phyloP scores from a whole-genome alignment of 2,797 vertebrate genomes.

The Numenius phaeopus region DNA sequence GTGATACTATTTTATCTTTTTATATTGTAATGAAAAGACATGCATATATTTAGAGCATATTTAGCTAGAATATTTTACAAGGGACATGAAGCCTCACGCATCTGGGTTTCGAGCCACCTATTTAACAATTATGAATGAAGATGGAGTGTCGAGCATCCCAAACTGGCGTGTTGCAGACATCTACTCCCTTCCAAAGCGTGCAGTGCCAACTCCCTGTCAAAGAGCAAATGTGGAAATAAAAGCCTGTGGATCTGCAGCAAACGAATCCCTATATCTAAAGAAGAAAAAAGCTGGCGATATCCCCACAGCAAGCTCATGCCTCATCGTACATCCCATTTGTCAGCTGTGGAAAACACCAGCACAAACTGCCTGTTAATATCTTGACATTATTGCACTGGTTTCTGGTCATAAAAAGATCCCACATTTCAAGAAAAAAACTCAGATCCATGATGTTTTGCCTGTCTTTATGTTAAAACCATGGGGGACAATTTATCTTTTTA shows the following conservation, averaged over 20 bases:
- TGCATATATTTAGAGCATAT: not conserved
- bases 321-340: not conserved
- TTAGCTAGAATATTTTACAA: not conserved
- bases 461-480: not conserved
- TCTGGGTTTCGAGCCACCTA: not conserved
- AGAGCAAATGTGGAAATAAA: not conserved
- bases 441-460: not conserved
- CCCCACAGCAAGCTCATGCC: not conserved
- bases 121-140: not conserved
- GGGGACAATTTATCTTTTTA: not conserved
- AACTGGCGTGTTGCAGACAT: not conserved
- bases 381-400: rapidly evolving
- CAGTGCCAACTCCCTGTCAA: not conserved
- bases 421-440: not conserved
- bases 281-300: rapidly evolving
- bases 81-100: not conserved
- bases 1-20: not conserved
- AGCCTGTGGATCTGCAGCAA: not conserved
- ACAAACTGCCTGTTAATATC: not conserved
- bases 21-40: not conserved
- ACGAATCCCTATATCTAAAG: not conserved
- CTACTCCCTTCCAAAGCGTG: not conserved
- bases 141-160: not conserved
- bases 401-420: not conserved
- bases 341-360: not conserved